A percentile compares a stretch with the other conserved stretches of the same genome.
These are phyloP conservation scores for Caenorhabditis auriculariae DNA, from an alignment of 2,888 invertebrate species.

Conservation along the genomic window DNA sequence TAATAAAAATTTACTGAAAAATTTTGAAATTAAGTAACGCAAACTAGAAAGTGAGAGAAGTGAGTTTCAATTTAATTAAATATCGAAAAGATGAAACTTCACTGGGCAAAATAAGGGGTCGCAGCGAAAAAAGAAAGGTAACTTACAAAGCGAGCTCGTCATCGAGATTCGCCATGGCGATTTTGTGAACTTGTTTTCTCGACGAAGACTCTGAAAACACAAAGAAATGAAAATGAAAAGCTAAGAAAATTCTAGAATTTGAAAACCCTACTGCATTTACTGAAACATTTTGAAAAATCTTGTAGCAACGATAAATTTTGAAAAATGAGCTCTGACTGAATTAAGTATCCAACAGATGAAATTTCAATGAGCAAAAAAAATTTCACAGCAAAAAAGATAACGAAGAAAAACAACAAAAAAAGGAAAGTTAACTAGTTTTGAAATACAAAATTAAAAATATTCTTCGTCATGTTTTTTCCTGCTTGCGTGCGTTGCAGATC, in stretches of 20 bases:
- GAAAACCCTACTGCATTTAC: not conserved
- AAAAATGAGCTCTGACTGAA: not conserved
- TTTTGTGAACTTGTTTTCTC: too few species aligned
- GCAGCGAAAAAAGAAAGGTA: slow-evolving; percentile 3
- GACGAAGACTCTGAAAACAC: not conserved
- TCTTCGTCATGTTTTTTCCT: not conserved
- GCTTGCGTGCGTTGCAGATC: not conserved
- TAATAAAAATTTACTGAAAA: too few species aligned
- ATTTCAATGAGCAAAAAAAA: not conserved
- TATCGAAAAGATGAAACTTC: too few species aligned
- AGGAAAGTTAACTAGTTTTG: not conserved
- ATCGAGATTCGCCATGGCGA: slow-evolving; percentile 36
- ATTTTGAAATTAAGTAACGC: too few species aligned
- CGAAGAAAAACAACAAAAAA: not conserved
- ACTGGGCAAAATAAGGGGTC: too few species aligned
- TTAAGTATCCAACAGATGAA: not conserved
- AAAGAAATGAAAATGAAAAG: too few species aligned
- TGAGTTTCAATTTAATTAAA: too few species aligned
- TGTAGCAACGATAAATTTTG: not conserved
- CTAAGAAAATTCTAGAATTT: not conserved
- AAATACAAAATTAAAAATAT: not conserved
- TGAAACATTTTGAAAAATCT: not conserved
- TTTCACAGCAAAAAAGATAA: slow-evolving; percentile 1
- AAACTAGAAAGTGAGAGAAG: too few species aligned
- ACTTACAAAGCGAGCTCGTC: slow-evolving; percentile 50